Evolutionary conservation across 2,113 vertebrate species (phyloP).

Genomic region (Kryptolebias marmoratus): DNA sequence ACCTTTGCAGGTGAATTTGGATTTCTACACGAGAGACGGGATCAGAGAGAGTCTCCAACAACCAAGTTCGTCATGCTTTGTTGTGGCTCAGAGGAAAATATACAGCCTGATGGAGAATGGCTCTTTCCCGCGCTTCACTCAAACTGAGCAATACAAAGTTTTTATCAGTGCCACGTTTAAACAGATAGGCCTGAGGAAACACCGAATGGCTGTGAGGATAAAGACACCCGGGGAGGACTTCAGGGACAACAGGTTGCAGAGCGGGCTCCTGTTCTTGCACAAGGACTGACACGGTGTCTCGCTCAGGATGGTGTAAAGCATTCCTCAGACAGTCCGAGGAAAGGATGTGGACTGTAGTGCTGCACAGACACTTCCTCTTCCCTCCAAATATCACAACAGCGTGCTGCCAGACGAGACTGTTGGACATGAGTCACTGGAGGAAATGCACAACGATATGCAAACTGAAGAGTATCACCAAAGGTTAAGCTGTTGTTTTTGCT

Average conservation of each 20-base stretch:
- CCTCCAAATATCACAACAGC: slow-evolving; percentile 12
- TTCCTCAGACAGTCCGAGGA: slow-evolving; percentile 19
- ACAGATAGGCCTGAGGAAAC: slow-evolving; percentile 13
- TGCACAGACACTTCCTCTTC: slow-evolving; percentile 15
- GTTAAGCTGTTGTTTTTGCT: background rate
- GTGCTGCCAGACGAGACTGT: background rate
- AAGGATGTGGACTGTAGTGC: background rate
- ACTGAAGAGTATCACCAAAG: background rate
- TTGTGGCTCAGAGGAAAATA: slow-evolving; percentile 81
- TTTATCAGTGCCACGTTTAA: slow-evolving; percentile 50
- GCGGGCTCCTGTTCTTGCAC: slow-evolving; percentile 8
- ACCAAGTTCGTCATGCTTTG: slow-evolving; percentile 77
- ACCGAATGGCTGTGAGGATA: slow-evolving; percentile 13
- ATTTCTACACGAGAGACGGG: slow-evolving; percentile 76
- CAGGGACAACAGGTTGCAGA: slow-evolving; percentile 8
- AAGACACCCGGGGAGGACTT: slow-evolving; percentile 20
- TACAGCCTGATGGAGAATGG: slow-evolving; percentile 83
- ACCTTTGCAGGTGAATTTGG: slow-evolving; percentile 81
- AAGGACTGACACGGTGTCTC: slow-evolving; percentile 15
- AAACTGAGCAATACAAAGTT: slow-evolving; percentile 82
- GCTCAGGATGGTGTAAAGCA: background rate
- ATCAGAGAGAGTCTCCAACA: slow-evolving; percentile 76
- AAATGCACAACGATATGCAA: slow-evolving; percentile 2
- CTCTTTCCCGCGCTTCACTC: slow-evolving; percentile 80
- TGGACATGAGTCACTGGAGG: background rate